A percentile compares a stretch with the other conserved stretches of the same genome.
phyloP scores from a whole-genome alignment of 2,797 vertebrate species.

The Lophotriccus pileatus region DNA sequence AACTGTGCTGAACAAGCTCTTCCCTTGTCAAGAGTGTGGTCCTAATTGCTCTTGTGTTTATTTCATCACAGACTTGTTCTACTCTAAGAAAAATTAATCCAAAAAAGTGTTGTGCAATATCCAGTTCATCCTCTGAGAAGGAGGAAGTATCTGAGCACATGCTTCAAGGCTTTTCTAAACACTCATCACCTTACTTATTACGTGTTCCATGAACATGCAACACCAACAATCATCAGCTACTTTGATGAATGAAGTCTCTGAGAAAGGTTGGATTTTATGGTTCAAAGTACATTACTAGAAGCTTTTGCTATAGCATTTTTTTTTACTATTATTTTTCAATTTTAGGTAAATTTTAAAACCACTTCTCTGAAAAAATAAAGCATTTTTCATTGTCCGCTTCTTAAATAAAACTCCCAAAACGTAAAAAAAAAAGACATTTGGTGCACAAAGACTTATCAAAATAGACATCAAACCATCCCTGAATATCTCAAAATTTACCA shows the following conservation, averaged over 20 bases:
- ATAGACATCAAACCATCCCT: background rate
- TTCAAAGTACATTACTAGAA: background rate
- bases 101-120: background rate
- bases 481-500: background rate
- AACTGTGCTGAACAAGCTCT: background rate
- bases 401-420: background rate
- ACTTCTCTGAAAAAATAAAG: background rate
- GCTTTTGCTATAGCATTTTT: accelerated
- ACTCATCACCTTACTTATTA: background rate
- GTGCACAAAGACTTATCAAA: background rate
- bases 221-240: background rate
- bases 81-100: background rate
- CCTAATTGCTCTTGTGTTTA: background rate
- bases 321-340: background rate
- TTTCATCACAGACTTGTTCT: background rate
- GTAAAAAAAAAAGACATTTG: background rate
- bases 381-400: background rate
- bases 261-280: background rate
- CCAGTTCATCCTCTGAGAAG: background rate
- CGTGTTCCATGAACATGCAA: accelerated
- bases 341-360: background rate
- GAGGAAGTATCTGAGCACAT: background rate
- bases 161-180: background rate
- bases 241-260: background rate
- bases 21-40: background rate